Conservation (phyloP, 1,140 invertebrate genomes). For the Drosophila nannoptera region DNA sequence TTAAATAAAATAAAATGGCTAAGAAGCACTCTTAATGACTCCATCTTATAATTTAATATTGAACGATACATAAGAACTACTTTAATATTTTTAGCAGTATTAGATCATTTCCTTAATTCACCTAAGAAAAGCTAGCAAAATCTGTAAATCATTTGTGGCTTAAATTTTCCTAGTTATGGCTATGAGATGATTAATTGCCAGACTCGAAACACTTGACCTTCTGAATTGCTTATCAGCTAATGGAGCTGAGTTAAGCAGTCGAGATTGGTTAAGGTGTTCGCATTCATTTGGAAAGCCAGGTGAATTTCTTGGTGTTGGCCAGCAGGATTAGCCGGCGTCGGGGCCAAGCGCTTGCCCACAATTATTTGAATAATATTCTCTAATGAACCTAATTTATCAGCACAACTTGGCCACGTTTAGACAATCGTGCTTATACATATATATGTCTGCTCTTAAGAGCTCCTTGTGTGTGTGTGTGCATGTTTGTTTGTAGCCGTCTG, state of each 20-base stretch:
- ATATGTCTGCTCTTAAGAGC: neutral
- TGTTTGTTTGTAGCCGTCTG: slow-evolving; percentile 27
- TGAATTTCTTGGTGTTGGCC: neutral
- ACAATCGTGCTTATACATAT: slow-evolving; percentile 19
- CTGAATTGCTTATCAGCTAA: too few species aligned
- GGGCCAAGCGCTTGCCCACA: neutral
- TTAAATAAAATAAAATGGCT: too few species aligned
- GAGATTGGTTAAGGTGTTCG: neutral
- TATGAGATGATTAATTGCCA: too few species aligned
- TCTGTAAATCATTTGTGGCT: too few species aligned
- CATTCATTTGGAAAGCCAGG: neutral
- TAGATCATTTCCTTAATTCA: too few species aligned
- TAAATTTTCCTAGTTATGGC: too few species aligned
- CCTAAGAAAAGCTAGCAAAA: too few species aligned
- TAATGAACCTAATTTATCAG: slow-evolving; percentile 60
- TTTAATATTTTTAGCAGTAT: too few species aligned
- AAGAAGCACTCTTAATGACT: too few species aligned
- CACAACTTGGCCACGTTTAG: slow-evolving; percentile 36
- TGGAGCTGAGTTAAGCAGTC: neutral
- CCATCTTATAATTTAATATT: too few species aligned
- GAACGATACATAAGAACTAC: too few species aligned
- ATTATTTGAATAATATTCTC: slow-evolving; percentile 18
- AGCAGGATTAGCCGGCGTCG: neutral
- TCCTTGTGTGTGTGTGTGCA: slow-evolving; percentile 1
- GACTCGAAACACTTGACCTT: too few species aligned